Conservation (phyloP, 2,113 vertebrate species). For the Romanogobio albipinnatus region DNA sequence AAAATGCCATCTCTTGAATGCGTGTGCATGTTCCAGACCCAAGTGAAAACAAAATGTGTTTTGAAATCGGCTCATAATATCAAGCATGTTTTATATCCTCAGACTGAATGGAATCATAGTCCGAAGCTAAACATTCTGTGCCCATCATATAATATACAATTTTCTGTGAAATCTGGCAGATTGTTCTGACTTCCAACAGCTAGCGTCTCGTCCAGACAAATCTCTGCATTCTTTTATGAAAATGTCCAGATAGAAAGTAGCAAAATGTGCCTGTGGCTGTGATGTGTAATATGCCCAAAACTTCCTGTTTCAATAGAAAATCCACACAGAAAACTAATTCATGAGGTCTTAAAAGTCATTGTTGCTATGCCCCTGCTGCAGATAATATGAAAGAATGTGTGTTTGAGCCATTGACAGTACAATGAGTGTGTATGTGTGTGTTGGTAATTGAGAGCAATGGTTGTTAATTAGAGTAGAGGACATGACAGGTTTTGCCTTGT, state of each 20-base stretch:
- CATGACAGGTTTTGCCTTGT: constrained; percentile 36
- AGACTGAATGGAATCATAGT: not conserved
- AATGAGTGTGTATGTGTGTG: not conserved
- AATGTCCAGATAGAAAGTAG: not conserved
- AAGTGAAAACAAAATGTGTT: not conserved
- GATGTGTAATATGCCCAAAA: not conserved
- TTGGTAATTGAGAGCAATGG: constrained; percentile 61
- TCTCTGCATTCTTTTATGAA: too few relatives aligned
- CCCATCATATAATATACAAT: too few relatives aligned
- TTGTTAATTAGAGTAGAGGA: constrained; percentile 59
- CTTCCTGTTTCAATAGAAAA: not conserved
- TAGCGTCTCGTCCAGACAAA: not conserved
- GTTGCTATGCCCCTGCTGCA: constrained; percentile 7
- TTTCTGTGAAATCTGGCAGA: too few relatives aligned
- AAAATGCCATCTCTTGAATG: not conserved
- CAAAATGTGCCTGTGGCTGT: not conserved
- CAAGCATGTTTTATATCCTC: not conserved
- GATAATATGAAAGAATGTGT: constrained; percentile 1
- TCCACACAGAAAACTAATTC: not conserved
- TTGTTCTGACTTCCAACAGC: not conserved
- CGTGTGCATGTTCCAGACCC: too few relatives aligned
- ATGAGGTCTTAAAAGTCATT: not conserved
- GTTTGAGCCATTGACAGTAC: constrained; percentile 9
- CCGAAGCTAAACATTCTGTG: too few relatives aligned
- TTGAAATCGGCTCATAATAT: not conserved